phyloP scores from a whole-genome alignment of 2,888 invertebrate genomes.

The Amiota minor region DNA sequence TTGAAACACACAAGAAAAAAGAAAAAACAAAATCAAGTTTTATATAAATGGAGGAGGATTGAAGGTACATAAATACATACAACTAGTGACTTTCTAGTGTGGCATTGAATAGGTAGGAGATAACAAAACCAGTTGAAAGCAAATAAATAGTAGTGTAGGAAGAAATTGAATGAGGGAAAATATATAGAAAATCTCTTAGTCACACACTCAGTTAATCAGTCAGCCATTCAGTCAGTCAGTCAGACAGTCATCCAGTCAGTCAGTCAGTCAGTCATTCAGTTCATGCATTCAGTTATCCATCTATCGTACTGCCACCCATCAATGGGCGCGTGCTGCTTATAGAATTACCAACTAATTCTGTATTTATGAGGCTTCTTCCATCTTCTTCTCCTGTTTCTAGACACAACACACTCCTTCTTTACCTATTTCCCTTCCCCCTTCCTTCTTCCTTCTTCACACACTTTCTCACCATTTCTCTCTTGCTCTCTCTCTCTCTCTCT shows the following conservation, averaged over 20 bases:
- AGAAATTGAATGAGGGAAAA: too few relatives aligned
- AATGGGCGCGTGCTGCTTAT: conserved; percentile 72
- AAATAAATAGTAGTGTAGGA: too few relatives aligned
- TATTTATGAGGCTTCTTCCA: conserved; percentile 69
- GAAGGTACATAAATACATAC: too few relatives aligned
- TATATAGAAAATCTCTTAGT: neutral
- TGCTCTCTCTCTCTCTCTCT: too few relatives aligned
- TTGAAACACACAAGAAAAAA: neutral
- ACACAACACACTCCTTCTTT: too few relatives aligned
- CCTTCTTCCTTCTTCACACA: too few relatives aligned
- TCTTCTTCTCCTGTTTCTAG: too few relatives aligned
- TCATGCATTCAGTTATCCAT: conserved; percentile 44
- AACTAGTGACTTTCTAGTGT: too few relatives aligned
- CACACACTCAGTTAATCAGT: conserved; percentile 5
- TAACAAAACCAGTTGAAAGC: too few relatives aligned
- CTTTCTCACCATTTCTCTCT: too few relatives aligned
- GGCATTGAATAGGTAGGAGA: too few relatives aligned
- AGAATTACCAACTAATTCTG: conserved; percentile 72
- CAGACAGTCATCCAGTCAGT: conserved; percentile 42
- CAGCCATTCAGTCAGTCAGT: conserved; percentile 32
- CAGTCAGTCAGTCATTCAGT: conserved; percentile 5
- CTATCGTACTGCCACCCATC: conserved; percentile 43
- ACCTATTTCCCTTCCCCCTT: too few relatives aligned
- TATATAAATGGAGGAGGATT: neutral
- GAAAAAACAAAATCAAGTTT: neutral